Evolutionary conservation across 2,888 invertebrate genomes (phyloP), one percentile per base, ranked within the genome.

Genomic region (Sesia bembeciformis): DNA sequence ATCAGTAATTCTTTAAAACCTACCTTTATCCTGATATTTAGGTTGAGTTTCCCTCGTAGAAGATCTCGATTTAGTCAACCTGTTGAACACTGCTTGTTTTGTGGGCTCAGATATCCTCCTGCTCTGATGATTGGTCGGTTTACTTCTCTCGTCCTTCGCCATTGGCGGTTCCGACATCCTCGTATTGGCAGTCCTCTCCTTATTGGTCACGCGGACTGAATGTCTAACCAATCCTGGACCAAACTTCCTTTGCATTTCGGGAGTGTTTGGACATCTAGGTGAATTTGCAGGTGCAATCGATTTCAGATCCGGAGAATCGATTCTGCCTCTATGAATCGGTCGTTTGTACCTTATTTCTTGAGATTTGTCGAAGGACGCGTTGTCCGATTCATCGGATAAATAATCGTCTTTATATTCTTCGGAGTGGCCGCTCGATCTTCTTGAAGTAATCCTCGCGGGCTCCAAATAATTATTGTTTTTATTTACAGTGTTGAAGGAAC

Each of bases 261-360:
- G 92, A 0, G 92, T 92, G 54, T 92, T 92, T 1, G 92, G 92
- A 72, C 92, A 92, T 64, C 90, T 80, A 0, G 90, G 82, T 5
- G 87, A 85, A 60, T 90, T 91, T 0, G 84, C 79, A 5, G 89
- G 83, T 0, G 81, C 89, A 3, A 83, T 72, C 4, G 85, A 75
- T 60, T 90, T 90, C 54, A 89, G 69, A 64, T 90, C 88, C 2
- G 87, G 87, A 4, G 86, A 84, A 61, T 92, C 93, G 43, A 93
- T 92, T 90, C 78, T 93, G 65, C 64, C 95, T 85, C 83, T 94
- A 84, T 72, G 93, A 58, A 93, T 89, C n/a, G 94, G 94, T 61
- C 95, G 91, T 75, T 96, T 97, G 64, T 93, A 93, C 50, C 83
- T 72, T 6, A 71, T 57, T 90, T 91, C 70, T 57, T 84, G 80